phyloP scores from a whole-genome alignment of 2,888 invertebrate genomes.

The Cacoxenus indagator region DNA sequence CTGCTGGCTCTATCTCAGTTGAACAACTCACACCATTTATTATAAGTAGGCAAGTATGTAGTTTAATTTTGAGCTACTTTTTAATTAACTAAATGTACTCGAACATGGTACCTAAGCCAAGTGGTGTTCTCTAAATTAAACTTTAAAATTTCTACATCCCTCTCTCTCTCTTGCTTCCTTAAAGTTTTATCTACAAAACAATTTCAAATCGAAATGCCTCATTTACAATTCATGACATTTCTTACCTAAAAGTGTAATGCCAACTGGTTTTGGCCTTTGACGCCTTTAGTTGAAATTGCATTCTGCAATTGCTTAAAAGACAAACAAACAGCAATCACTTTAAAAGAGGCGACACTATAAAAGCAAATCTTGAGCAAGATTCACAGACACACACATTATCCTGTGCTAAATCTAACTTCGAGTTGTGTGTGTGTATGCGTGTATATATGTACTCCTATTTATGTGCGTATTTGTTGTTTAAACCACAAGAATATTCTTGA shows the following conservation, averaged over 20 bases:
- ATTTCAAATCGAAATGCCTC: neutral
- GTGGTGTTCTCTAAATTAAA: too few species aligned
- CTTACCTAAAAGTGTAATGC: neutral
- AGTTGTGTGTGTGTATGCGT: neutral
- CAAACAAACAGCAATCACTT: neutral
- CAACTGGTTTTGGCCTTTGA: neutral
- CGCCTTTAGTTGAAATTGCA: neutral
- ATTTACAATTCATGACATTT: neutral
- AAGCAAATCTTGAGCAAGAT: neutral
- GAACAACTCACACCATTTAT: too few species aligned
- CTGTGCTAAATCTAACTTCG: neutral
- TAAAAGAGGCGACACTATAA: neutral
- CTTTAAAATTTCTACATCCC: too few species aligned
- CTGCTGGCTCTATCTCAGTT: too few species aligned
- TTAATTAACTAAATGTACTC: too few species aligned
- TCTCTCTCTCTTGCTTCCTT: too few species aligned
- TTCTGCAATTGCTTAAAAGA: conserved; percentile 7
- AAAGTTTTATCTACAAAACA: neutral
- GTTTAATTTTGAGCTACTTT: too few species aligned
- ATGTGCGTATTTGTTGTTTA: neutral
- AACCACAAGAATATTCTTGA: conserved; percentile 4
- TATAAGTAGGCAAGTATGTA: too few species aligned
- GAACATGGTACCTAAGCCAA: too few species aligned
- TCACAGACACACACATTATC: neutral
- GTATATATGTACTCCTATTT: neutral